phyloP scores from a whole-genome alignment of 1,140 invertebrate genomes.

The Drosophila nebulosa region DNA sequence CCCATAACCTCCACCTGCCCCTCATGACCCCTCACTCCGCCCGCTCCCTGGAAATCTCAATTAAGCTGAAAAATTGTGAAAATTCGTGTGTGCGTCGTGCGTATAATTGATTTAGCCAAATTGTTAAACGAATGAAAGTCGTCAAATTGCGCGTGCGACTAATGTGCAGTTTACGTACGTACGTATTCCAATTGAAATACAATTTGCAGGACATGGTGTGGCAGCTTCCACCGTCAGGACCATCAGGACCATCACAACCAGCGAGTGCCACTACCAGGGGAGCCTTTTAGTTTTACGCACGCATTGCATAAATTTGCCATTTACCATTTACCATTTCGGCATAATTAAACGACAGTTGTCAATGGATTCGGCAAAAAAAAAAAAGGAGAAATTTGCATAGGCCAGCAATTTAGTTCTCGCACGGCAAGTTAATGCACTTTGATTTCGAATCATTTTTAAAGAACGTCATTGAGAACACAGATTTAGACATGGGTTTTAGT shows the following conservation, averaged over 20 bases:
- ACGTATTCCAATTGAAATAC: constrained; percentile 1
- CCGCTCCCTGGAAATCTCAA: constrained; percentile 47
- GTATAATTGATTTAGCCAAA: constrained; percentile 75
- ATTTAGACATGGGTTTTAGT: too few species aligned
- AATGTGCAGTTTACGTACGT: constrained; percentile 9
- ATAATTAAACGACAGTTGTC: constrained; percentile 71
- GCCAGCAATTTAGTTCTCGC: constrained; percentile 21
- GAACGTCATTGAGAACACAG: background rate
- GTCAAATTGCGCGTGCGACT: constrained; percentile 49
- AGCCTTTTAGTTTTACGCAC: constrained; percentile 65
- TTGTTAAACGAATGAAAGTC: constrained; percentile 65
- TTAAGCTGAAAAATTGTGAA: constrained; percentile 46
- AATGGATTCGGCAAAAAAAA: constrained; percentile 42
- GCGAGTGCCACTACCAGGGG: constrained; percentile 6
- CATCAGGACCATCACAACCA: background rate
- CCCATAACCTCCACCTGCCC: background rate
- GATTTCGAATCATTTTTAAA: background rate
- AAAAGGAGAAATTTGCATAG: constrained; percentile 4
- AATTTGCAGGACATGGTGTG: background rate
- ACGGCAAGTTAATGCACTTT: background rate
- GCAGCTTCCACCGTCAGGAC: background rate
- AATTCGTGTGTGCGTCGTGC: constrained; percentile 23
- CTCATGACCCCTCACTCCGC: too few species aligned
- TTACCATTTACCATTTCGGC: constrained; percentile 34
- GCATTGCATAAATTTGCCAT: constrained; percentile 67